phyloP scores from a whole-genome alignment of 1,140 invertebrate species.

The Amphibalanus amphitrite region DNA sequence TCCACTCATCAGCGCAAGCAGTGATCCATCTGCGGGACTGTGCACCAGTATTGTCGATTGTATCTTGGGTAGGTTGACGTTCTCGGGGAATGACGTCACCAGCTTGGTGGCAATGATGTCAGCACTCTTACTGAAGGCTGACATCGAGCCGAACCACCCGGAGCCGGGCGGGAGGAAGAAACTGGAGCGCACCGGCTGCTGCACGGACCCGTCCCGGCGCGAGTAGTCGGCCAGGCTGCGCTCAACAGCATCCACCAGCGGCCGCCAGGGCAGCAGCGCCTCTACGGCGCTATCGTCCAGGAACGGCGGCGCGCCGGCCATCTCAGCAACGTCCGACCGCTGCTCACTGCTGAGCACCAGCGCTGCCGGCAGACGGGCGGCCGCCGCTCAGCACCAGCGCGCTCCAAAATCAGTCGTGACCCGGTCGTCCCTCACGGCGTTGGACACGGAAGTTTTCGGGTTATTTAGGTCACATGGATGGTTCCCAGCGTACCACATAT shows the following conservation, averaged over 20 bases:
- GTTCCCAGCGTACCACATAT: too few relatives aligned
- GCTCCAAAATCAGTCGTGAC: too few relatives aligned
- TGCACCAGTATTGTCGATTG: background rate
- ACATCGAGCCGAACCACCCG: background rate
- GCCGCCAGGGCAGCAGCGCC: background rate
- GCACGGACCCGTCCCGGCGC: background rate
- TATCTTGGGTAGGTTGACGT: background rate
- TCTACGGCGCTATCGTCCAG: background rate
- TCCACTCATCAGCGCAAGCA: background rate
- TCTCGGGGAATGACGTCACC: background rate
- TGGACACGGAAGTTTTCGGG: too few relatives aligned
- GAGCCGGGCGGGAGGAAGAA: background rate
- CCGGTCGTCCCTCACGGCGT: too few relatives aligned
- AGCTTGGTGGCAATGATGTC: background rate
- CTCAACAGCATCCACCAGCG: background rate
- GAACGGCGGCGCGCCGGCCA: background rate
- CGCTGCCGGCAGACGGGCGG: too few relatives aligned
- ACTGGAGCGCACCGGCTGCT: background rate
- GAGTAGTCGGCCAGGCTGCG: background rate
- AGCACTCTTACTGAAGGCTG: background rate
- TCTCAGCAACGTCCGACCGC: too few relatives aligned
- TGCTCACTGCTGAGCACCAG: too few relatives aligned
- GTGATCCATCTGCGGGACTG: background rate
- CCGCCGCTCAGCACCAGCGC: too few relatives aligned
- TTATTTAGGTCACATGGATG: too few relatives aligned